A percentile compares a stretch with the other conserved stretches of the same genome.
Evolutionary conservation across 2,888 invertebrate genomes (phyloP).

Genomic region (Agrochola macilenta): DNA sequence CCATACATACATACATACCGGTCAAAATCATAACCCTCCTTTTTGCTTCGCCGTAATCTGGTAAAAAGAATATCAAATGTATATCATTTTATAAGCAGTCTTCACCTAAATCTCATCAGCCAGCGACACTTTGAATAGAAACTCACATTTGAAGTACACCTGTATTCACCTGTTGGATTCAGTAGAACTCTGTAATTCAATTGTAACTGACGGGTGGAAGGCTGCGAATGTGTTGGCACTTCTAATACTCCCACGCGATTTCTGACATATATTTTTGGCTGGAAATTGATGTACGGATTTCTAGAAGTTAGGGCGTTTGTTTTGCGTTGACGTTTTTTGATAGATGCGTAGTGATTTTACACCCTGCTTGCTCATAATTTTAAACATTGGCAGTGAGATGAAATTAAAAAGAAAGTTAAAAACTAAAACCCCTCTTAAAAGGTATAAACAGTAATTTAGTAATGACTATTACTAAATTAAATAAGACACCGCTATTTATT

Average conservation of each 20-base stretch:
- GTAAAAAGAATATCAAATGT: background rate
- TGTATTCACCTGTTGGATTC: conserved; percentile 38
- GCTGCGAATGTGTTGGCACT: conserved; percentile 30
- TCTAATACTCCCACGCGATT: conserved; percentile 29
- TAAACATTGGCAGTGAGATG: too few species aligned
- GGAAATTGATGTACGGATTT: background rate
- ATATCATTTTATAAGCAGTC: background rate
- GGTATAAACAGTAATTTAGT: too few species aligned
- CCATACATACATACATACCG: too few species aligned
- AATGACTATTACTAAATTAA: too few species aligned
- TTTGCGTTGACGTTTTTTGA: background rate
- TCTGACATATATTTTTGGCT: conserved; percentile 15
- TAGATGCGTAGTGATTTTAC: too few species aligned
- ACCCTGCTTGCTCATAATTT: too few species aligned
- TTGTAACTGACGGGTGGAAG: conserved; percentile 25
- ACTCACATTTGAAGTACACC: conserved; percentile 12
- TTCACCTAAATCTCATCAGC: background rate
- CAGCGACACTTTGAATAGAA: conserved; percentile 19
- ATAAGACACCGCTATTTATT: too few species aligned
- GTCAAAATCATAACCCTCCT: too few species aligned
- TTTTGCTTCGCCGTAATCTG: too few species aligned
- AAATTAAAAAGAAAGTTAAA: too few species aligned
- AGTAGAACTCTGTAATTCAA: conserved; percentile 24
- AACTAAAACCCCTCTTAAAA: too few species aligned
- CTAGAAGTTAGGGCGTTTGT: background rate